Evolutionary conservation across 1,140 invertebrate genomes (phyloP), one percentile per base, ranked within the genome.

Genomic region (Lysiphlebus fabarum): DNA sequence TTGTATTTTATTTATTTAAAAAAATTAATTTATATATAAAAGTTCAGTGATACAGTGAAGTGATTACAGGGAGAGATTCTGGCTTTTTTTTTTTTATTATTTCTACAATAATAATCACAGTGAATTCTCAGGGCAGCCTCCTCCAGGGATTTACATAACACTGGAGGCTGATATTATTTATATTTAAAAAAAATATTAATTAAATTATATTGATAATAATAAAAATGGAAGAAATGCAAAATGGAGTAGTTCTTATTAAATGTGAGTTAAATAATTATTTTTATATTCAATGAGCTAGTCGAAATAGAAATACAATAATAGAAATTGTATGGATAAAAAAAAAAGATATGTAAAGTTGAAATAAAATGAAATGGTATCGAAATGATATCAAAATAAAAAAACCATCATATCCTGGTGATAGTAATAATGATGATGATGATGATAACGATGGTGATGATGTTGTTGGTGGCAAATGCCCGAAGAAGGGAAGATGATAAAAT

Each of bases 221-320:
- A 57, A 34, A 63, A 58, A 79, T 81, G 78, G 79, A 81, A 60
- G 75, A 76, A 63, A 67, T 71, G 66, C 76, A 78, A 55, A 78
- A 78, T 63, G 79, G 79, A 54, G 78, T 80, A 66, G 73, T 81
- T 45, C 70, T 81, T 50, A 80, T 81, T 56, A 81, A 81, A 64
- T 81, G 79, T 81, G 69, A 79, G 79, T 79, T 58, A 45, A 34
- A 9, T n/a, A 2, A 34, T 41, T 41, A 41, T 11, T 11, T 41
- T 6, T 41, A 7, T 41, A 11, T 41, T 41, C 11, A 41, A 6
- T 41, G 40, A 11, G 40, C 40, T 7, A 11, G 6, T 11, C 7
- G 40, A 11, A 6, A 1, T n/a, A 45, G 17, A 33, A 34, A 49
- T 49, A 10, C 8, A 9, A 17, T 1, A 10, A 11, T 47, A 26